Conservation (phyloP, 2,797 vertebrate species). For the Ctenosaura bakeri region DNA sequence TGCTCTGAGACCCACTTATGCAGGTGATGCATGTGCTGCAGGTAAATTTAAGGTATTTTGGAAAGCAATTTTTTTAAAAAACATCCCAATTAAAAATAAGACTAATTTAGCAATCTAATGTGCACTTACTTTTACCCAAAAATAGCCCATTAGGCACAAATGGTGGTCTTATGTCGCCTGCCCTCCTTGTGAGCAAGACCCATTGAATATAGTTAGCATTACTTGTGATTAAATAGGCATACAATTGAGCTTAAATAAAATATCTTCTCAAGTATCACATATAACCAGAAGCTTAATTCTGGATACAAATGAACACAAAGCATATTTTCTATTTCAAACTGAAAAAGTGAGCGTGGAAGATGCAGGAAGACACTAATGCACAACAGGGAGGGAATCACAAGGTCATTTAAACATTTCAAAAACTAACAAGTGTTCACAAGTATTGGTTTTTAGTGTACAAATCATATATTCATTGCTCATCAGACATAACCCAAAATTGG, state of each 20-base stretch:
- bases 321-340: background rate
- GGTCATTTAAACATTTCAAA: too few species aligned
- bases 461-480: background rate
- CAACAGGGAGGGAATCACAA: background rate
- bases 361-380: background rate
- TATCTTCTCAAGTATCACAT: background rate
- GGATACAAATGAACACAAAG: background rate
- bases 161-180: background rate
- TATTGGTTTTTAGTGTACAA: background rate
- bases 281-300: background rate
- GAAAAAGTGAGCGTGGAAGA: background rate
- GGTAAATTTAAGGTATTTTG: too few species aligned
- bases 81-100: background rate
- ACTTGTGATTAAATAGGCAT: background rate
- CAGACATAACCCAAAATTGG: background rate
- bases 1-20: too few species aligned
- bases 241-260: constrained; percentile 1
- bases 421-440: background rate
- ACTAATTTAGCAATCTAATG: background rate
- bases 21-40: too few species aligned
- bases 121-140: background rate
- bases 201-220: background rate
- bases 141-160: background rate
- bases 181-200: background rate
- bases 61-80: background rate